Evolutionary conservation across 2,888 invertebrate species (phyloP).

Genomic region (Odontomyia ornata): DNA sequence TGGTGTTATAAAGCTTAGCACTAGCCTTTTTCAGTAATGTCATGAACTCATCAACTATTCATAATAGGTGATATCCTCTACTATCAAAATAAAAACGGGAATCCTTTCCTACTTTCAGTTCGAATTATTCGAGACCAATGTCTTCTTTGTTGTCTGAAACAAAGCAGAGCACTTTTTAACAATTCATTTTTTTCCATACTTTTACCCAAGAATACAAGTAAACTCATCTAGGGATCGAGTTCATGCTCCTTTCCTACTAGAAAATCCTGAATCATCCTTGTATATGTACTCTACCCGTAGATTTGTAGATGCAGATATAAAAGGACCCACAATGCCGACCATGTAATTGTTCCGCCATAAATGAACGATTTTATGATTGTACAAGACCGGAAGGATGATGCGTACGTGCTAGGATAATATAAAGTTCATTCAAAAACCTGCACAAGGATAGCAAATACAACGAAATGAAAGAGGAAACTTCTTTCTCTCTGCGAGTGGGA

Average conservation of each 20-base stretch:
- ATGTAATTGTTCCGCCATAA: slow-evolving; percentile 37
- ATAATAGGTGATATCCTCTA: no score
- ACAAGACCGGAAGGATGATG: slow-evolving; percentile 19
- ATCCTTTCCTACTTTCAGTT: no score
- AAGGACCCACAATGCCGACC: background rate
- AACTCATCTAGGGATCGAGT: background rate
- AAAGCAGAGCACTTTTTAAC: slow-evolving; percentile 1
- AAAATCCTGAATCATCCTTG: background rate
- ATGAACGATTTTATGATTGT: slow-evolving; percentile 39
- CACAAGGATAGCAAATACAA: background rate
- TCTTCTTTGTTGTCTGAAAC: background rate
- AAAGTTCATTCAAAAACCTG: slow-evolving; percentile 14
- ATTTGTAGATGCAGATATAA: background rate
- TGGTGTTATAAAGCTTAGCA: no score
- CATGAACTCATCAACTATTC: no score
- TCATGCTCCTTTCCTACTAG: background rate
- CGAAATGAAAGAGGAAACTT: background rate
- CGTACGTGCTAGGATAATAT: slow-evolving; percentile 38
- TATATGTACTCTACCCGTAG: background rate
- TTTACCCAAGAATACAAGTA: no score
- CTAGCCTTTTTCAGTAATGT: no score
- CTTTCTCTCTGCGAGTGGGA: background rate
- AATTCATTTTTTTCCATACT: slow-evolving; percentile 32
- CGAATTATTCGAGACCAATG: no score
- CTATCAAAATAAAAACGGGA: no score